Evolutionary conservation across 2,888 invertebrate genomes (phyloP), one percentile per base, ranked within the genome.

Genomic region (Melieria picta): DNA sequence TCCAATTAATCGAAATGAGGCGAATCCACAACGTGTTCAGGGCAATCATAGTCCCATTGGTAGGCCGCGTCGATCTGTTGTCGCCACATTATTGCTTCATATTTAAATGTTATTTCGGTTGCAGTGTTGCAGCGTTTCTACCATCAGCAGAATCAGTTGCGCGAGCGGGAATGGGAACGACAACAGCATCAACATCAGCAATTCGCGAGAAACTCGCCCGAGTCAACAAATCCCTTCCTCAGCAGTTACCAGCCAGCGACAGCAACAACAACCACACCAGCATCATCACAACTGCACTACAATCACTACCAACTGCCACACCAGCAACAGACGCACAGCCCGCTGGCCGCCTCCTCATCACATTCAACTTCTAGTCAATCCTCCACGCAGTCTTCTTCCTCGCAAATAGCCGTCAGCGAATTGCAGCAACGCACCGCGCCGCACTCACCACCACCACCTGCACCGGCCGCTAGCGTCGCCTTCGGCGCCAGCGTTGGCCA

Each of bases 41-140:
- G 93, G 92, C 75, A 93, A 92, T 87, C 93, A 93, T 69, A 93
- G 93, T 87, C 93, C 93, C 52, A 92, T 93, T 84, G 87, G 87
- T 87, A 75, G 1, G 67, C 61, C 43, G 30, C 48, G 43, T 16
- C 7, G 10, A 6, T 7, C 11, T 4, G 60, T 47, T 60, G 4
- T 56, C 10, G 58, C 13, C 50, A 42, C 4, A 4, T 45, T 16
- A 10, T 58, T 61, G 30, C 57, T 48, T 46, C 30, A 30, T 30
- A 48, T 30, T 43, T 6, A 56, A 71, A 5, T 10, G 6, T 7
- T 1, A 52, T 52, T 57, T 57, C 42, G 55, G 30, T 71, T 70
- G 0, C 30, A 77, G 92, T 93, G 72, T 88, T 93, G 77, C 93
- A 93, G 84, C 89, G 93, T 83, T 93, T 93, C 84, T 92, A 92